phyloP scores from a whole-genome alignment of 1,140 invertebrate genomes.

The Diorhabda sublineata region DNA sequence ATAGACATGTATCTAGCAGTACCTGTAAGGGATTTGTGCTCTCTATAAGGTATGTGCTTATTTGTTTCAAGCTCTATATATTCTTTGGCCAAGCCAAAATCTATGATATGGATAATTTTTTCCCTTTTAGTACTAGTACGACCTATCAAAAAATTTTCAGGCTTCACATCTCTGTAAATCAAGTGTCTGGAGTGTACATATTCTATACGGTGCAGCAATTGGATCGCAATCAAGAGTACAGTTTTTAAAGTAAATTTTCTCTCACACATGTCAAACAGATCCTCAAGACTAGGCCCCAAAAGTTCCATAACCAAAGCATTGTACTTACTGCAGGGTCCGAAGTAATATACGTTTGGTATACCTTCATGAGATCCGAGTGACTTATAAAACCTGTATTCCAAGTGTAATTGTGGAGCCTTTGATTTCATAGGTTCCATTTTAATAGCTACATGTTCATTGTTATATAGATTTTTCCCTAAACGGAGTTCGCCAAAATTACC shows the following conservation, averaged over 20 bases:
- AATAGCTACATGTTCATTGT: constrained; percentile 99
- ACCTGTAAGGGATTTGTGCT: constrained; percentile 97
- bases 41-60: constrained; percentile 99
- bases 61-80: constrained; percentile 99
- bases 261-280: constrained; percentile 98
- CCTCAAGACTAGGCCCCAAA: constrained; percentile 96
- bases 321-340: constrained; percentile 98
- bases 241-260: constrained; percentile 97
- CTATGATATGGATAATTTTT: constrained; percentile 98
- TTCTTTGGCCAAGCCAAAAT: constrained; percentile 99
- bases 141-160: constrained; percentile 99
- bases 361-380: constrained; percentile 90
- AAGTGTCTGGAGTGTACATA: constrained; percentile 98
- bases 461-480: constrained; percentile 99
- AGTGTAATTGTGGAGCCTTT: constrained; percentile 98
- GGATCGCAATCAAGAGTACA: constrained; percentile 96
- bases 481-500: constrained; percentile 99
- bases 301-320: constrained; percentile 99
- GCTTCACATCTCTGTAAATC: constrained; percentile 99
- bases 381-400: constrained; percentile 99
- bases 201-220: constrained; percentile 96
- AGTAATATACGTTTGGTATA: constrained; percentile 97
- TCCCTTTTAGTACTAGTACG: constrained; percentile 95
- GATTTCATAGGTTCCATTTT: constrained; percentile 99
- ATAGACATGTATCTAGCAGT: constrained; percentile 99